Base-by-base conservation (phyloP, 2,888 invertebrate genomes). In the Philaethria dido region DNA sequence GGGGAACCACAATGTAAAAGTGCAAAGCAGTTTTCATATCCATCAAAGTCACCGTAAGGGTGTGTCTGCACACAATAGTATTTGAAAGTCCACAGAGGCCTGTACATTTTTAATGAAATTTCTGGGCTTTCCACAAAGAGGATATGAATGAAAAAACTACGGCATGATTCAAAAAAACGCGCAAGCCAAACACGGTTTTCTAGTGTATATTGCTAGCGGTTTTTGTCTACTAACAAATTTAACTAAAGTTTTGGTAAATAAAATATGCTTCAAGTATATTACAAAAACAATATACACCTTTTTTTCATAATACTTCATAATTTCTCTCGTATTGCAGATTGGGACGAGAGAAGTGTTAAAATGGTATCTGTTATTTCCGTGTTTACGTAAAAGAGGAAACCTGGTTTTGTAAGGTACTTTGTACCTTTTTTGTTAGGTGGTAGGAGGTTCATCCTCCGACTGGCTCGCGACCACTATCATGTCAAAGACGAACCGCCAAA, bases 91-190 rank as follows among this genome's bases (percentile, higher is more conserved):
- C 65, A 72, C 64, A 57, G 68, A 54, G 73, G 72, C 73, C 77
- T 77, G 79, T 81, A 83, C 79, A 82, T 82, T 87, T 69, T 87
- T 86, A 86, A 88, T 88, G 85, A 86, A 88, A 88, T 88, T 84
- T 87, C 83, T 81, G 82, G 82, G 86, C 82, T 86, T 82, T 84
- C 84, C 87, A 82, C 86, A 85, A 85, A 85, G 83, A 81, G 82
- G 81, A 80, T 82, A 78, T 81, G 80, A 82, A 83, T 83, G 80
- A 83, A 87, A 87, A 84, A 84, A 80, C 72, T 78, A 77, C 76
- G 77, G 75, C 78, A 77, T 78, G 78, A 82, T 82, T 81, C 78
- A 78, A 80, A 60, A n/a, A 77, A 80, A 79, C 79, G 81, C 78
- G 77, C 69, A 78, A 70, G 71, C 66, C 55, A 66, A 67, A 68